Evolutionary conservation across 2,888 invertebrate genomes (phyloP).

Genomic region (Synergus gifuensis): DNA sequence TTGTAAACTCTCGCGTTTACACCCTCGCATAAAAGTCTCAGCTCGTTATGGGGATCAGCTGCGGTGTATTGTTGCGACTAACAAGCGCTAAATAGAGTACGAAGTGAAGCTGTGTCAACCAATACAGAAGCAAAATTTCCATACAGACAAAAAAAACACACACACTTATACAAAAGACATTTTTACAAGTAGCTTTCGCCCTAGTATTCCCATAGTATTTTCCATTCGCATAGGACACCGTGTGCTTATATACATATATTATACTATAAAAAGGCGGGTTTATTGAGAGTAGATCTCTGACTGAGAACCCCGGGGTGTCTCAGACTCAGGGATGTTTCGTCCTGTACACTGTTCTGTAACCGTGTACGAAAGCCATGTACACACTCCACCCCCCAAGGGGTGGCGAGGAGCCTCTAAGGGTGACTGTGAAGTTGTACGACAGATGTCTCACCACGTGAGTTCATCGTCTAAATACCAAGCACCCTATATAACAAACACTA

Average conservation of each 20-base stretch:
- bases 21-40: conserved; percentile 65
- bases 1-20: conserved; percentile 54
- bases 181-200: neutral
- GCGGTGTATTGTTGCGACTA: conserved; percentile 72
- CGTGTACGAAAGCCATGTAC: conserved; percentile 42
- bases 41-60: conserved; percentile 75
- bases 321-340: conserved; percentile 62
- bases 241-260: neutral
- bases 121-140: conserved; percentile 45
- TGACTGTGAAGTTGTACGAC: conserved; percentile 74
- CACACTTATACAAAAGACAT: neutral
- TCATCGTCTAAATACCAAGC: conserved; percentile 69
- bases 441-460: conserved; percentile 77
- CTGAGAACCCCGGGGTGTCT: conserved; percentile 64
- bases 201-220: neutral
- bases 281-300: conserved; percentile 37
- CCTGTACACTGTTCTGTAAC: conserved; percentile 59
- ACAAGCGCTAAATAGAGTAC: conserved; percentile 76
- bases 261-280: conserved; percentile 25
- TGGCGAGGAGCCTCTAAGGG: conserved; percentile 61
- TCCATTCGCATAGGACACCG: neutral
- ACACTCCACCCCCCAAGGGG: conserved; percentile 52
- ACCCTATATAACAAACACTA: conserved; percentile 48
- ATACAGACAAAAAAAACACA: neutral
- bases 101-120: conserved; percentile 47